A percentile compares a stretch with the other conserved stretches of the same genome.
phyloP scores from a whole-genome alignment of 2,888 invertebrate genomes.

The Frankliniella fusca region DNA sequence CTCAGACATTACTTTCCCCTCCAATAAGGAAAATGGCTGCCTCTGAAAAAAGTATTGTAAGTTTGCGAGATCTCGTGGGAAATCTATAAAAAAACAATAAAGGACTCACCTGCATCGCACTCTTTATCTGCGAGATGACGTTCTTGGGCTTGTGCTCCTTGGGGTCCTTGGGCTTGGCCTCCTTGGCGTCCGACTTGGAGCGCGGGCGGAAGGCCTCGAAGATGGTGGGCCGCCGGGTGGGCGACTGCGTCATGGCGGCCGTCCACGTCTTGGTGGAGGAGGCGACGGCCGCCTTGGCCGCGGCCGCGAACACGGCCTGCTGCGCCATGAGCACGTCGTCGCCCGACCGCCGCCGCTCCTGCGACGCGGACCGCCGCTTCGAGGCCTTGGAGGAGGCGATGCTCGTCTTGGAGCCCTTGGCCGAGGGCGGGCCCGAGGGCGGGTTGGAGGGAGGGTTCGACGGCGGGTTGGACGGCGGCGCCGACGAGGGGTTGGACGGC shows the following conservation, averaged over 20 bases:
- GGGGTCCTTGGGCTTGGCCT: constrained; percentile 48
- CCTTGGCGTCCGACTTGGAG: constrained; percentile 70
- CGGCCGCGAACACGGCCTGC: constrained; percentile 24
- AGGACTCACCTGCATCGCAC: constrained; percentile 66
- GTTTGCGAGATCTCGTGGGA: no score
- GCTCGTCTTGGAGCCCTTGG: constrained; percentile 21
- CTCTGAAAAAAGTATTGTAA: no score
- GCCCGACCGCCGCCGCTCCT: constrained; percentile 45
- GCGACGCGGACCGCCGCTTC: constrained; percentile 4
- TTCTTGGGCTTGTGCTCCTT: constrained; percentile 47
- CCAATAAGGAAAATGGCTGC: no score
- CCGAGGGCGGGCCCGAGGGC: constrained; percentile 32
- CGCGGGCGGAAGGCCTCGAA: constrained; percentile 76
- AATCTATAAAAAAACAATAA: neutral
- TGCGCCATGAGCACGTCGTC: constrained; percentile 41
- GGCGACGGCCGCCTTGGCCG: constrained; percentile 22
- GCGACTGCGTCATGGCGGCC: constrained; percentile 20
- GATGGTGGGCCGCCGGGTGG: constrained; percentile 47
- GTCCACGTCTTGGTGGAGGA: constrained; percentile 16
- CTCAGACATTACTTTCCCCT: no score
- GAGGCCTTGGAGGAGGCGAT: constrained; percentile 15
- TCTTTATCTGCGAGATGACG: constrained; percentile 81
- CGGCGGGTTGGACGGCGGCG: constrained; percentile 29
- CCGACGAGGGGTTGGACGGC: constrained; percentile 29
- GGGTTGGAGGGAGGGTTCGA: constrained; percentile 32